Base-by-base conservation (phyloP, 2,113 vertebrate species). In the Terrapene triunguis region DNA sequence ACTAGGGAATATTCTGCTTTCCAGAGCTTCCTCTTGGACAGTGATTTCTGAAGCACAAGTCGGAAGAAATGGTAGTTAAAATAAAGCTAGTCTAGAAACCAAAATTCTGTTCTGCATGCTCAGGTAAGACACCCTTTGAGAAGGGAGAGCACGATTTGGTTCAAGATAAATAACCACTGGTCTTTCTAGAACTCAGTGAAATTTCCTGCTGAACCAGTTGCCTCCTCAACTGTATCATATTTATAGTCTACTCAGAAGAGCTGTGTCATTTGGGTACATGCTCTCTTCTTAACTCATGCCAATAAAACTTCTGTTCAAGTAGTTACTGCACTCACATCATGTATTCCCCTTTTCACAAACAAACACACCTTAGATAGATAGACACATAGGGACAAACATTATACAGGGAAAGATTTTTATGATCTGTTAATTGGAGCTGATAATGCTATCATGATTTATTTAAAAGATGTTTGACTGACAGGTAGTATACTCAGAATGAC, bases 381-480 rank as follows among this genome's bases (percentile, higher is more conserved):
- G 17, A 85, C 65, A 76, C 95, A 82, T 8, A 92, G 83, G 47
- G 53, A 93, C 0, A 0, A 85, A 94, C 89, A 85, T 47, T 53
- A 13, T 69, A 32, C 29, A 62, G 57, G 87, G 35, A 29, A 92
- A 91, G 47, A 50, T 89, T 90, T 48, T 94, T 80, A 90, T 95
- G 9, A 85, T 94, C 80, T 69, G 21, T 48, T 96, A 95, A 95
- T 94, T 94, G 8, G 24, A 95, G 35, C 21, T 78, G 92, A 32
- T 94, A 97, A 85, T 91, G 5, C 4, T 85, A 93, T 85, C 38
- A 89, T 91, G 82, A 92, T 48, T 85, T 87, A 76, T 93, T 95
- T 87, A 79, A 95, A 96, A 85, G 32, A 62, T 83, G 83, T 89
- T 92, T 95, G 94, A 96, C 38, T 94, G 94, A 94, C 87, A 94